phyloP scores from a whole-genome alignment of 1,140 invertebrate genomes.

The Drosophila willistoni region DNA sequence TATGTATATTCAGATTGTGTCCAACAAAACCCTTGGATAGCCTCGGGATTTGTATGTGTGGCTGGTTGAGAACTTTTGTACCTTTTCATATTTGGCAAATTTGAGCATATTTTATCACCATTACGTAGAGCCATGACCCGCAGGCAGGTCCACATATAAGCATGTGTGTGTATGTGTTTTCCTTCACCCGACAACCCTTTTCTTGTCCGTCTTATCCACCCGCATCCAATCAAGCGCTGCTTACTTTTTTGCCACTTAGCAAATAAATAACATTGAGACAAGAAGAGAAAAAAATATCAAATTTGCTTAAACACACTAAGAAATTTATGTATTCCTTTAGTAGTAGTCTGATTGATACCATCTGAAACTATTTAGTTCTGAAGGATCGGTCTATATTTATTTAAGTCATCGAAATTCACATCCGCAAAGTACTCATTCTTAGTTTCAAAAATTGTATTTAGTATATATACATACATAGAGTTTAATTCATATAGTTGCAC shows the following conservation, averaged over 20 bases:
- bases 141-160: slow-evolving; percentile 43
- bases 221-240: slow-evolving; percentile 66
- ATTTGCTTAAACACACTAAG: slow-evolving; percentile 74
- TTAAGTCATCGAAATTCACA: no score
- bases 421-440: no score
- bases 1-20: slow-evolving; percentile 40
- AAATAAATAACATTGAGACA: slow-evolving; percentile 72
- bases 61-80: slow-evolving; percentile 29
- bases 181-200: slow-evolving; percentile 49
- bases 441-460: no score
- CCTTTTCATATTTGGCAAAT: slow-evolving; percentile 81
- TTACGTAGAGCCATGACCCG: slow-evolving; percentile 68
- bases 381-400: no score
- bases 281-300: slow-evolving; percentile 42
- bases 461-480: no score
- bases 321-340: slow-evolving; percentile 58
- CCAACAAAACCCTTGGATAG: slow-evolving; percentile 38
- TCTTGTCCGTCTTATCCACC: slow-evolving; percentile 28
- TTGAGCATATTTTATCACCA: slow-evolving; percentile 82
- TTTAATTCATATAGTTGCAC: no score
- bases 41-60: slow-evolving; percentile 7
- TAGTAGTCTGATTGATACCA: no score
- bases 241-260: slow-evolving; percentile 58
- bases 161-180: slow-evolving; percentile 17
- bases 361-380: no score